Percentiles rank a stretch among this genome's conserved stretches.
Evolutionary conservation across 37 sponge, comb jelly and placozoan genomes (phyloP).

Genomic region (Spongia lamella): DNA sequence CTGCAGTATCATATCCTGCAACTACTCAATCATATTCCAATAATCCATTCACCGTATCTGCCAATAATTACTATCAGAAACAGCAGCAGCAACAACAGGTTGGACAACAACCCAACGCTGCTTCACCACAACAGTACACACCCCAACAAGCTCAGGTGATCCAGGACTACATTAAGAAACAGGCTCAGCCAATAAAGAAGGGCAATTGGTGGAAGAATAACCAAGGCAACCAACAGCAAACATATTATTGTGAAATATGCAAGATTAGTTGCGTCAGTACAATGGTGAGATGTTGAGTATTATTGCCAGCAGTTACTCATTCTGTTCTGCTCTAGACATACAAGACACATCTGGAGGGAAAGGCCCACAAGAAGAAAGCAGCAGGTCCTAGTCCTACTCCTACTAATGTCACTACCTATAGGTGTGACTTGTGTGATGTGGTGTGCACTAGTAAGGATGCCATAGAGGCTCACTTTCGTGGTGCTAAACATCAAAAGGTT

Average conservation of each 20-base stretch:
- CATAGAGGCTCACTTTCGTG: conserved; percentile 83
- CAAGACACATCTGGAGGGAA: conserved; percentile 88
- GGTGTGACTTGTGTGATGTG: conserved; percentile 89
- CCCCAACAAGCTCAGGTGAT: conserved; percentile 52
- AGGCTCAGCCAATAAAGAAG: not conserved
- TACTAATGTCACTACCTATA: conserved; percentile 11
- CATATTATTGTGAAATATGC: conserved; percentile 83
- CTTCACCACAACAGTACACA: conserved; percentile 10
- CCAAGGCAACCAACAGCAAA: conserved; percentile 1
- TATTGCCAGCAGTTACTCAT: conserved; percentile 4
- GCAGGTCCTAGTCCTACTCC: not conserved
- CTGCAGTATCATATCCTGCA: not conserved
- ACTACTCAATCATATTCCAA: conserved; percentile 4
- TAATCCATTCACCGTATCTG: not conserved
- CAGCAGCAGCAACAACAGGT: not conserved
- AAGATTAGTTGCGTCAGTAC: conserved; percentile 78
- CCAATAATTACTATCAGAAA: conserved; percentile 21
- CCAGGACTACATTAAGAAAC: conserved; percentile 20
- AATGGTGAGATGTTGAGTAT: conserved; percentile 43
- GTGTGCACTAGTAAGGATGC: conserved; percentile 78
- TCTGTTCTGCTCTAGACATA: conserved; percentile 51
- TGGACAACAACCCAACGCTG: too few relatives aligned
- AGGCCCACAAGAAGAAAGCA: conserved; percentile 81
- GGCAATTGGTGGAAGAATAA: conserved; percentile 21
- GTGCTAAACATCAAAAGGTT: conserved; percentile 85